These are phyloP conservation scores for Catotricha subobsoleta DNA, from an alignment of 2,888 invertebrate genomes.

Conservation along the genomic window DNA sequence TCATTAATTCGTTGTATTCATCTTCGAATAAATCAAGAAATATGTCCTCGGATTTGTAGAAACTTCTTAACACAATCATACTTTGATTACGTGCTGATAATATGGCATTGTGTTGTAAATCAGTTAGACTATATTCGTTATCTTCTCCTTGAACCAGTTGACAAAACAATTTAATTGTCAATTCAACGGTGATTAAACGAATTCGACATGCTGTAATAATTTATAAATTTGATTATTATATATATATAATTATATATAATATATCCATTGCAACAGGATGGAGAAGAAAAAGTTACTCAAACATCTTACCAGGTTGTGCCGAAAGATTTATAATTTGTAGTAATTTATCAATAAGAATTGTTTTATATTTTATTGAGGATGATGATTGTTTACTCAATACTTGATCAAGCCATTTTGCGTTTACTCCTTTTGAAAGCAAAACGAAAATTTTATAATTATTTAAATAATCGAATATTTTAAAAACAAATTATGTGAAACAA, in stretches of 20 bases:
- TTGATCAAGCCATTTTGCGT: slow-evolving; percentile 61
- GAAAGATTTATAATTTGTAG: slow-evolving; percentile 66
- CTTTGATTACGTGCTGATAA: slow-evolving; percentile 62
- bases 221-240: slow-evolving; percentile 7
- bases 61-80: slow-evolving; percentile 69
- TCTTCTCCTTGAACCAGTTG: slow-evolving; percentile 35
- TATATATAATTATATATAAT: slow-evolving; percentile 6
- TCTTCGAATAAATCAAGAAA: slow-evolving; percentile 98
- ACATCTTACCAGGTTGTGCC: slow-evolving; percentile 63
- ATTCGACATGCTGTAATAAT: slow-evolving; percentile 53
- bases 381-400: slow-evolving; percentile 48
- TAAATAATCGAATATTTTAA: too few relatives aligned
- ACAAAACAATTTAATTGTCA: slow-evolving; percentile 63
- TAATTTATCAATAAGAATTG: slow-evolving; percentile 62
- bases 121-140: slow-evolving; percentile 19
- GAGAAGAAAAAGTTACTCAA: slow-evolving; percentile 1
- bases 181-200: slow-evolving; percentile 78
- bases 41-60: slow-evolving; percentile 94
- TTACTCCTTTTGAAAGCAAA: too few relatives aligned
- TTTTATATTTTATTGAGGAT: slow-evolving; percentile 55
- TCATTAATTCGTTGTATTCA: slow-evolving; percentile 86
- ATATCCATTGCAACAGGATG: slow-evolving; percentile 3
- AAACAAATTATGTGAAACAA: too few relatives aligned
- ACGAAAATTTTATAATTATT: too few relatives aligned
- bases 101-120: slow-evolving; percentile 35